These are phyloP conservation scores for Aethina tumida DNA, from an alignment of 1,140 invertebrate species.

Conservation along the genomic window DNA sequence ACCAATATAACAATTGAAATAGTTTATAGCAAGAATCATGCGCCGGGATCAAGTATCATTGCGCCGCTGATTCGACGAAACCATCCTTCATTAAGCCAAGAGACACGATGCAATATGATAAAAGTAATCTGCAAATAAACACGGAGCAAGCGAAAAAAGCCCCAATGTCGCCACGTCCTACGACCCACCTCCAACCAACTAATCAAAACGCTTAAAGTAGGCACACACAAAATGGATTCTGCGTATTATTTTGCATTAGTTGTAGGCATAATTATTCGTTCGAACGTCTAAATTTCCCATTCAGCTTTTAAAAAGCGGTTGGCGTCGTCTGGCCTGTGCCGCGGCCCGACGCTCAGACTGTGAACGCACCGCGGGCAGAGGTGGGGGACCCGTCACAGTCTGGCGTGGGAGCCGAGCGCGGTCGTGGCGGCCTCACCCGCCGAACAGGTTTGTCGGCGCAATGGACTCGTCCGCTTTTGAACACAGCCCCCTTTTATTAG, in stretches of 20 bases:
- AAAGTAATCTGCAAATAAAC: constrained; percentile 20
- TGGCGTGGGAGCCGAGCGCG: constrained; percentile 8
- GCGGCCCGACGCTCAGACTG: constrained; percentile 12
- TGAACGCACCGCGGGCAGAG: not conserved
- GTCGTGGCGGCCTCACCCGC: constrained; percentile 19
- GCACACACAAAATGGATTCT: constrained; percentile 20
- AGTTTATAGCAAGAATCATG: too few species aligned
- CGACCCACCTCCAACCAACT: constrained; percentile 11
- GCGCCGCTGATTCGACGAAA: too few species aligned
- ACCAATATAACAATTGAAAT: too few species aligned
- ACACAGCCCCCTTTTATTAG: constrained; percentile 22
- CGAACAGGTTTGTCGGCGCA: constrained; percentile 14
- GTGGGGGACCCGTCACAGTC: constrained; percentile 11
- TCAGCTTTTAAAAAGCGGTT: constrained; percentile 18
- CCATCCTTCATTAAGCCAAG: too few species aligned
- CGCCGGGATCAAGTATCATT: too few species aligned
- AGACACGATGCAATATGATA: constrained; percentile 16
- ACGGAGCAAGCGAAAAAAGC: constrained; percentile 17
- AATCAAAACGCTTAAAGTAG: constrained; percentile 17
- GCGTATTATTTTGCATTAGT: constrained; percentile 16
- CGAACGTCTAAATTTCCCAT: constrained; percentile 11
- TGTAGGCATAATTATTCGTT: constrained; percentile 14
- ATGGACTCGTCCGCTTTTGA: constrained; percentile 26
- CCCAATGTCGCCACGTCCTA: constrained; percentile 7
- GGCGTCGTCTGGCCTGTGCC: constrained; percentile 14